These are phyloP conservation scores for Daboia siamensis DNA, from an alignment of 2,113 vertebrate genomes.

Conservation along the genomic window DNA sequence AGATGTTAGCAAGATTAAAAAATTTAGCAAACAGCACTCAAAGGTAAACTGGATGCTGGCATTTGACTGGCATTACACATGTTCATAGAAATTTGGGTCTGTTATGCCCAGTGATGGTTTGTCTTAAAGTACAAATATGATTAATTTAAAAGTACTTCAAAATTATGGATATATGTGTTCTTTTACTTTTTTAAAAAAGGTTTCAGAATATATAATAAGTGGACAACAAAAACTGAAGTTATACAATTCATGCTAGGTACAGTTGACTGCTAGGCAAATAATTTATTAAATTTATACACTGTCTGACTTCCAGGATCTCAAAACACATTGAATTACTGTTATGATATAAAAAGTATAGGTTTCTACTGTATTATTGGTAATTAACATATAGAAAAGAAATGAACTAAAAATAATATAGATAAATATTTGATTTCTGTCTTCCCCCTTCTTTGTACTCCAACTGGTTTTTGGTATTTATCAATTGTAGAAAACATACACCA, in stretches of 20 bases:
- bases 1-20: slow-evolving; percentile 93
- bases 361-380: neutral
- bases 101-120: neutral
- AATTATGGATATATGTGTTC: neutral
- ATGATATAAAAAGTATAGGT: neutral
- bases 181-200: neutral
- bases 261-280: neutral
- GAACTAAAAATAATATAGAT: neutral
- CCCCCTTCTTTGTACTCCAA: neutral
- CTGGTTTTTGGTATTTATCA: neutral
- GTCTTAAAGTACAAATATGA: neutral
- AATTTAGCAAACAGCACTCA: slow-evolving; percentile 82
- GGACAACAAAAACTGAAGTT: neutral
- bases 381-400: neutral
- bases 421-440: neutral
- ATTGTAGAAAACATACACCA: neutral
- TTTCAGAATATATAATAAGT: neutral
- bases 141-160: neutral
- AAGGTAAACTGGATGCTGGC: slow-evolving; percentile 67
- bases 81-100: too few relatives aligned
- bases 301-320: neutral
- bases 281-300: neutral
- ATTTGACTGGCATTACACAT: neutral
- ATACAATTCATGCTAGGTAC: neutral
- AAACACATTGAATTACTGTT: neutral